Conservation (phyloP, 2,797 vertebrate genomes). For the Microcaecilia unicolor region DNA sequence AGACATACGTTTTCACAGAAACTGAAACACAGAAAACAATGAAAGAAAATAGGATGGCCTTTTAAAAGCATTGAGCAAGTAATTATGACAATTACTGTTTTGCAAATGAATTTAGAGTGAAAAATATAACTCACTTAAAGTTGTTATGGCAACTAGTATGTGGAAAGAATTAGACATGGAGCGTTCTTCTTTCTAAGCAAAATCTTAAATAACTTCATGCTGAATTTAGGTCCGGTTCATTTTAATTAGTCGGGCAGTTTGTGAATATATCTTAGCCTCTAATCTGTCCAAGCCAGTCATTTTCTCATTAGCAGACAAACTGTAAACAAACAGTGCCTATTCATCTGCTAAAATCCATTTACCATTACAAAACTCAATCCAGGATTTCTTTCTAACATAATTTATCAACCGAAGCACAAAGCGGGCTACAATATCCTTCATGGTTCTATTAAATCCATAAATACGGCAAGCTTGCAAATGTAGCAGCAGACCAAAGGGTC, state of each 20-base stretch:
- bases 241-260: constrained; percentile 60
- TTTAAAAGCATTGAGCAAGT: constrained; percentile 60
- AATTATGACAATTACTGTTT: constrained; percentile 59
- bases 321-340: constrained; percentile 65
- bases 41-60: constrained; percentile 54
- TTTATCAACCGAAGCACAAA: constrained; percentile 60
- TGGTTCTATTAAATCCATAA: constrained; percentile 60
- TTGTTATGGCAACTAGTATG: constrained; percentile 67
- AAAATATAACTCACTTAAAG: constrained; percentile 62
- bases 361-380: constrained; percentile 52
- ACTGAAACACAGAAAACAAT: constrained; percentile 55
- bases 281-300: constrained; percentile 50
- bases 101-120: constrained; percentile 62
- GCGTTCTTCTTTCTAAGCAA: constrained; percentile 51
- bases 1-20: constrained; percentile 44
- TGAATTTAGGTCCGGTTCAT: constrained; percentile 54
- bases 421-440: constrained; percentile 51
- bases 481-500: constrained; percentile 47
- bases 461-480: constrained; percentile 13
- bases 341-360: constrained; percentile 54
- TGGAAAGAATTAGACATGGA: constrained; percentile 55
- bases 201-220: constrained; percentile 53
- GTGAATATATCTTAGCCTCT: constrained; percentile 58
- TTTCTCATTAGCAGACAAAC: constrained; percentile 37
- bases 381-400: constrained; percentile 55